Base-by-base conservation (phyloP, 2,797 vertebrate genomes). In the Syncerus caffer region DNA sequence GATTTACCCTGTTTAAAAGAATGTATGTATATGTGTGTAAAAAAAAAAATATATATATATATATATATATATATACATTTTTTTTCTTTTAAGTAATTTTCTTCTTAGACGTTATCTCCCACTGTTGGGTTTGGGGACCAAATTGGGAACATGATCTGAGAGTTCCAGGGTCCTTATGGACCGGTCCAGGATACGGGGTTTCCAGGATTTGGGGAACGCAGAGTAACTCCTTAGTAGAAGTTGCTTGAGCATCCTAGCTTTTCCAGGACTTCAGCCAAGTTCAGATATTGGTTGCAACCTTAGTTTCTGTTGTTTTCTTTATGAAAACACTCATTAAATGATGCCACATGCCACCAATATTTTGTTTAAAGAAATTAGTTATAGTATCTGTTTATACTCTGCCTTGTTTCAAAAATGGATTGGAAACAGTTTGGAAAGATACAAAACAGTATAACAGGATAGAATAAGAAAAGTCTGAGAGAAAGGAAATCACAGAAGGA, bases 391-490 rank as follows among this genome's bases (percentile, higher is more conserved):
- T 95, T 80, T 89, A 84, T 89, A 74, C 25, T 57, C 38, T 92
- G 57, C 80, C 87, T 84, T 90, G 83, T 95, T 95, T 96, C 74
- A 67, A 90, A 19, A 95, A 84, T 55, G 83, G 42, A 45, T 31
- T 90, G 64, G 91, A 93, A 83, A 53, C 71, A 90, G 7, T 79
- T 93, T 95, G 89, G 45, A 58, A 93, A 95, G 95, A 34, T 76
- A 45, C 0, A 67, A 93, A 93, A 64, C 31, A 91, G 51, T 95
- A 27, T 64, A 38, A 78, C 34, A 51, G 74, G 85, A 31, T 51
- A 85, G 80, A 92, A 29, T 62, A 78, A 96, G 92, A 86, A 60
- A 97, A 93, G 88, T 23, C 85, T 83, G 85, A 89, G 51, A 88
- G 64, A 85, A 90, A 85, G 23, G 80, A 82, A 94, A 27, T 55